A percentile compares a stretch with the other conserved stretches of the same genome.
Conservation (phyloP, 2,797 vertebrate genomes). For the Forpus xanthops region DNA sequence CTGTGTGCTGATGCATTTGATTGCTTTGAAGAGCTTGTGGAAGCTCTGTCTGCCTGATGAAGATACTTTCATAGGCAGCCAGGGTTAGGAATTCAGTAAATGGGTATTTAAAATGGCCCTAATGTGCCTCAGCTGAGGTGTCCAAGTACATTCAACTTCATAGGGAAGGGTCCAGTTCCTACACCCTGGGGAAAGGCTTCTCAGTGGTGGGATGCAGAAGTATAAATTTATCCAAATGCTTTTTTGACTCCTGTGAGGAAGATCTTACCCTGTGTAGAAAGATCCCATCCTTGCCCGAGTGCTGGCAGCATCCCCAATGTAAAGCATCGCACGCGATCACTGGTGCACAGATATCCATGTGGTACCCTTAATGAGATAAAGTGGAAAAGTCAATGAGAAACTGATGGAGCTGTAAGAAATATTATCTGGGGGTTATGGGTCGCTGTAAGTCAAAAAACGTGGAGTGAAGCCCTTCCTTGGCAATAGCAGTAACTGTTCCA, state of each 20-base stretch:
- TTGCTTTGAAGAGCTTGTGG: not conserved
- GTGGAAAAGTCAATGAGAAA: not conserved
- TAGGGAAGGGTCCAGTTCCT: not conserved
- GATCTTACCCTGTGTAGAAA: not conserved
- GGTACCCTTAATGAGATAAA: not conserved
- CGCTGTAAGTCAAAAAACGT: not conserved
- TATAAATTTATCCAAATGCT: not conserved
- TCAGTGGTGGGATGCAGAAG: not conserved
- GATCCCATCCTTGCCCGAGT: not conserved
- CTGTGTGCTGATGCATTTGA: accelerated
- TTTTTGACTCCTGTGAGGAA: not conserved
- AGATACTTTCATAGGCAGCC: not conserved
- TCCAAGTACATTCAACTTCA: not conserved
- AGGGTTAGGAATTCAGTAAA: not conserved
- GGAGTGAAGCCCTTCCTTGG: not conserved
- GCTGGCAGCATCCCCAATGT: not conserved
- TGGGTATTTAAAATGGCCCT: not conserved
- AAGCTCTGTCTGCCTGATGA: not conserved
- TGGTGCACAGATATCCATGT: not conserved
- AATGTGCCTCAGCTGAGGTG: not conserved
- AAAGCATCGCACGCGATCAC: not conserved
- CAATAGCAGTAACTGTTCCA: not conserved
- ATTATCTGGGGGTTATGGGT: not conserved
- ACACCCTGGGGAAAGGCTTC: not conserved
- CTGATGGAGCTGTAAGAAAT: not conserved